Conservation (phyloP, 2,797 vertebrate species). For the Mareca penelope region DNA sequence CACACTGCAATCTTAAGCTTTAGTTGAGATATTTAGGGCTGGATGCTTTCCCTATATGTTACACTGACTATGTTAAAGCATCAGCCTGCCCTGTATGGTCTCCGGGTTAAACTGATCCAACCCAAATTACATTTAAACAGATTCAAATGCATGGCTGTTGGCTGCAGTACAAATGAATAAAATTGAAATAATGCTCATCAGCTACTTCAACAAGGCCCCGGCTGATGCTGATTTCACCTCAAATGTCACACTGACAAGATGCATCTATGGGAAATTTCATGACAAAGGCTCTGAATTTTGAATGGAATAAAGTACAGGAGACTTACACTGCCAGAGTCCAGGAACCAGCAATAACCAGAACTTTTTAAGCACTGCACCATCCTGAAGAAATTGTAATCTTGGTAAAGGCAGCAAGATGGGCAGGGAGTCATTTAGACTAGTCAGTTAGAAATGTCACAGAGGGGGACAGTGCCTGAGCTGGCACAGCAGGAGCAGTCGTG, state of each 20-base stretch:
- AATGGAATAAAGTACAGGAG: neutral
- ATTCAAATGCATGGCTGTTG: slow-evolving; percentile 12
- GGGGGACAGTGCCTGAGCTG: neutral
- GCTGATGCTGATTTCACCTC: slow-evolving; percentile 10
- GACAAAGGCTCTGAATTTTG: neutral
- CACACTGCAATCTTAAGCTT: neutral
- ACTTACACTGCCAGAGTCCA: neutral
- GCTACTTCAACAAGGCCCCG: neutral
- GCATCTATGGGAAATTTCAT: neutral
- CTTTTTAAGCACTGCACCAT: neutral
- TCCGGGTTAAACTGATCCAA: slow-evolving; percentile 17
- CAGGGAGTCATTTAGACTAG: neutral
- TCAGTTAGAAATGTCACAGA: neutral
- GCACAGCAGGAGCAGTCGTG: neutral
- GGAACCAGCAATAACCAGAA: neutral
- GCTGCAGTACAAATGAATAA: slow-evolving; percentile 15
- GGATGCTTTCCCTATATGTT: neutral
- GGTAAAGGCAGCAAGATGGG: neutral
- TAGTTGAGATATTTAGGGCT: neutral
- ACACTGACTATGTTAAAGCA: neutral
- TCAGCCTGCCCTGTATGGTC: neutral
- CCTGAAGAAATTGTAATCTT: neutral
- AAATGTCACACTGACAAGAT: neutral
- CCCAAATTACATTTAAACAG: slow-evolving; percentile 37
- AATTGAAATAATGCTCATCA: slow-evolving; percentile 35